phyloP scores from a whole-genome alignment of 2,888 invertebrate species.

The Philereme transversata region DNA sequence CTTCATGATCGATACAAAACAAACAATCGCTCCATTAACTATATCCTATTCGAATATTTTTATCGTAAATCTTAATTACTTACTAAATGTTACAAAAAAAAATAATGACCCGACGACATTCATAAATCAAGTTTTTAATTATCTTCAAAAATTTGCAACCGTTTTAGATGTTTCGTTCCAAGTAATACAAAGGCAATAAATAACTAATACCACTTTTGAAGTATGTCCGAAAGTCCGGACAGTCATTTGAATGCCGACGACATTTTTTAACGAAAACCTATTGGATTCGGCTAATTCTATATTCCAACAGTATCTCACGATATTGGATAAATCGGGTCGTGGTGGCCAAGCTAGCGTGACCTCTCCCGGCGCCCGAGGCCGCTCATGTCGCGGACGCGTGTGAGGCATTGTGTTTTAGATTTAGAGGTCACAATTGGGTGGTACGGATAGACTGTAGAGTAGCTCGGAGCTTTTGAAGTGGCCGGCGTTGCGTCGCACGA shows the following conservation, averaged over 20 bases:
- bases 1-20: slow-evolving; percentile 43
- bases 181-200: slow-evolving; percentile 71
- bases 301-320: slow-evolving; percentile 60
- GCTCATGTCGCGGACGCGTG: slow-evolving; percentile 39
- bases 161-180: slow-evolving; percentile 48
- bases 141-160: slow-evolving; percentile 52
- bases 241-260: slow-evolving; percentile 72
- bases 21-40: slow-evolving; percentile 29
- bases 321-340: slow-evolving; percentile 54
- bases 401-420: slow-evolving; percentile 35
- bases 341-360: slow-evolving; percentile 46
- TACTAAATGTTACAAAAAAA: slow-evolving; percentile 39
- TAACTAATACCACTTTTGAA: slow-evolving; percentile 68
- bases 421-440: slow-evolving; percentile 42
- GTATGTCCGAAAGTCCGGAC: slow-evolving; percentile 54
- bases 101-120: slow-evolving; percentile 42
- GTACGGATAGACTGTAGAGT: slow-evolving; percentile 41
- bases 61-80: slow-evolving; percentile 32
- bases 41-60: slow-evolving; percentile 17
- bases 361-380: slow-evolving; percentile 46
- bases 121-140: slow-evolving; percentile 64
- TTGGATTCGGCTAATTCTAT: slow-evolving; percentile 65
- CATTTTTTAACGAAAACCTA: slow-evolving; percentile 63
- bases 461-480: slow-evolving; percentile 64
- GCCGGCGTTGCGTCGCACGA: slow-evolving; percentile 63